Conservation (phyloP, 2,797 vertebrate species). For the Tadarida brasiliensis region DNA sequence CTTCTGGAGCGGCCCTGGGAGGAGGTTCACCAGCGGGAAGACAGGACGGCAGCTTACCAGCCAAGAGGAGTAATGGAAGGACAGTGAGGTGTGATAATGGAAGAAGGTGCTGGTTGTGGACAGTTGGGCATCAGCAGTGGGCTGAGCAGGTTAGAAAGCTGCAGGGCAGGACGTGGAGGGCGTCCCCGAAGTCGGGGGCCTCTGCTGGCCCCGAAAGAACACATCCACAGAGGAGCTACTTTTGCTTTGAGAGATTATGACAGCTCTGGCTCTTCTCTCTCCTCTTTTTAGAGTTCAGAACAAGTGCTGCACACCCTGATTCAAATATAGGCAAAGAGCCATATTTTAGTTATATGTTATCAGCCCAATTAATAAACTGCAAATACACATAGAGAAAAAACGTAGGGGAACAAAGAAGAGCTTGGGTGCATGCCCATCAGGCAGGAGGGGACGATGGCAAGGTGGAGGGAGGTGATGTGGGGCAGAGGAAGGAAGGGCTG, state of each 20-base stretch:
- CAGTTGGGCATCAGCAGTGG: background rate
- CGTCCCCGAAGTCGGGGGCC: accelerated
- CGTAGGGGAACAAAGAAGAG: background rate
- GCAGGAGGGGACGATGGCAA: background rate
- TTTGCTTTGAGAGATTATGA: background rate
- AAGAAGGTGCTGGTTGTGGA: background rate
- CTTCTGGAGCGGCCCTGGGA: background rate
- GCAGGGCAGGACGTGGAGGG: background rate
- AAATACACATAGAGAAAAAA: no score
- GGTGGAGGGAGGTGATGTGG: background rate
- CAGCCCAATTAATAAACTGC: background rate
- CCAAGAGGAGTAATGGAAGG: background rate
- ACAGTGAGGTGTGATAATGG: accelerated
- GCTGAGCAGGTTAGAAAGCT: accelerated
- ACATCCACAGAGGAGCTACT: background rate
- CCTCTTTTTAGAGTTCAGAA: background rate
- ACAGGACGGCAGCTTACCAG: background rate
- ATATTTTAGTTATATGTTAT: background rate
- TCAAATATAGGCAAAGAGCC: background rate
- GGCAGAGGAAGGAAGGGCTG: background rate
- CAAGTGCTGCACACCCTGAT: background rate
- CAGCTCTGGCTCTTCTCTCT: background rate
- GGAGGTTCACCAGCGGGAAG: background rate
- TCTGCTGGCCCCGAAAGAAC: background rate
- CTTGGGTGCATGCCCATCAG: no score